Evolutionary conservation across 2,888 invertebrate species (phyloP), one percentile per base, ranked within the genome.

Genomic region (Hirudinaria manillensis): DNA sequence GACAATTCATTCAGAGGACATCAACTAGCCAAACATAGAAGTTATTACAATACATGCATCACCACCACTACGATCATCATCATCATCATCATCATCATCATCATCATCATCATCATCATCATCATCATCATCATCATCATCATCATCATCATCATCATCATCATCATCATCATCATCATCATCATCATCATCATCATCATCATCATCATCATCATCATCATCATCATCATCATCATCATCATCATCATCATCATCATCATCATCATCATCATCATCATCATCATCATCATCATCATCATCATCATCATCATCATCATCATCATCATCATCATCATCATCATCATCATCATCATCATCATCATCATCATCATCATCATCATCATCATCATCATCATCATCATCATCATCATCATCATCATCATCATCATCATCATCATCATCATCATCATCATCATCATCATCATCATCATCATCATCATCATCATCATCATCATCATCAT

Each of bases 111-210:
- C 66, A 65, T 65, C 66, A 27, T 65, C 66, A 27, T 65, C 27
- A 65, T 65, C 66, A 65, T 71, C 51, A 21, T 71, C 71, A 71
- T 71, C 51, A n/a, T 71, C 51, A n/a, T 71, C 51, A 71, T 71
- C 71, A 71, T 71, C 51, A 71, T 71, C 51, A 71, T 71, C 51
- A 56, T 56, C 72, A 27, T 65, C 27, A 65, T 65, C 66, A 65
- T 72, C 56, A 72, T 56, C 55, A 32, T 56, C 72, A 72, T 72
- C 56, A 72, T 72, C 72, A 56, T 72, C 34, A 72, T 72, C 72
- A 72, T 72, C 72, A 72, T 72, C 72, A 56, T 72, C 56, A 56
- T 53, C 72, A 56, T 72, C 72, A 34, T 74, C 65, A 66, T 74
- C 65, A 38, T 74, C 38, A 74, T 66, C 66, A 13, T 38, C 72